A percentile compares a stretch with the other conserved stretches of the same genome.
Evolutionary conservation across 2,797 vertebrate genomes (phyloP).

Genomic region (Eupleurogrammus muticus): DNA sequence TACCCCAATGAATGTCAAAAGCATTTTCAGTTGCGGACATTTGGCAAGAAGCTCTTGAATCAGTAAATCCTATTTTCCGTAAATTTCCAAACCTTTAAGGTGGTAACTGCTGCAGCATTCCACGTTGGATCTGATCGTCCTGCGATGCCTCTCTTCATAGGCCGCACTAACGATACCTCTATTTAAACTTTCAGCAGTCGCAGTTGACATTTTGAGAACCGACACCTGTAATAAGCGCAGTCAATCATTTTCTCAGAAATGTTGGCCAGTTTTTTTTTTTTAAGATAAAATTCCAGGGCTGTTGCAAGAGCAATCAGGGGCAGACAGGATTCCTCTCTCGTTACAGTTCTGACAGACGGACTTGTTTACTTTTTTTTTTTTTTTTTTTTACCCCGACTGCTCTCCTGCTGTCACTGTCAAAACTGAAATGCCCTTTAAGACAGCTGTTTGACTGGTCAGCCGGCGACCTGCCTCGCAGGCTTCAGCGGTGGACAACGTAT

Average conservation of each 20-base stretch:
- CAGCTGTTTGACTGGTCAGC: conserved; percentile 76
- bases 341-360: conserved; percentile 59
- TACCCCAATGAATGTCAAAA: too few relatives aligned
- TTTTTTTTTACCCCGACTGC: conserved; percentile 66
- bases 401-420: conserved; percentile 72
- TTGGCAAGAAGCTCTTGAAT: too few relatives aligned
- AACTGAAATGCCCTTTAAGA: conserved; percentile 77
- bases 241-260: conserved; percentile 46
- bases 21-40: too few relatives aligned
- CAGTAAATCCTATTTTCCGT: too few relatives aligned
- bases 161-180: conserved; percentile 18
- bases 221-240: conserved; percentile 56
- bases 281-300: conserved; percentile 59
- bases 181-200: conserved; percentile 19
- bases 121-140: neutral
- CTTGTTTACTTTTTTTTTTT: conserved; percentile 67
- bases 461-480: conserved; percentile 61
- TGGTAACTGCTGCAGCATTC: neutral
- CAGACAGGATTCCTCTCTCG: conserved; percentile 40
- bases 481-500: conserved; percentile 67
- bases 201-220: conserved; percentile 50
- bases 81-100: neutral
- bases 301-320: conserved; percentile 60
- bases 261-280: conserved; percentile 16
- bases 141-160: neutral